Percentiles rank a stretch among this genome's conserved stretches.
These are phyloP conservation scores for Tupiocoris notatus DNA, from an alignment of 2,888 invertebrate genomes.

Conservation along the genomic window DNA sequence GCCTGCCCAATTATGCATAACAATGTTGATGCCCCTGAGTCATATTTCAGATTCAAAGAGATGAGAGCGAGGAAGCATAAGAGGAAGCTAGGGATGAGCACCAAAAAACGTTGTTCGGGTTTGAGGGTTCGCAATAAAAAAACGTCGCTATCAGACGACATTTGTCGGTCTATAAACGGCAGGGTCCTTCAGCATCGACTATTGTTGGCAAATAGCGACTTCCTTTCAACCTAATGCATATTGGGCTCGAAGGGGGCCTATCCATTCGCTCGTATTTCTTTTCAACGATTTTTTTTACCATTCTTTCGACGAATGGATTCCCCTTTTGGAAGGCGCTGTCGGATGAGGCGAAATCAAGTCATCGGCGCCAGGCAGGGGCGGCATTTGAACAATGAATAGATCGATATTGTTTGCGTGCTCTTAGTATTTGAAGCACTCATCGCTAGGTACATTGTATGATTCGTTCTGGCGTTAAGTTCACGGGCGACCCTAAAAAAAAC, in stretches of 20 bases:
- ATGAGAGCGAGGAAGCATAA: conserved; percentile 11
- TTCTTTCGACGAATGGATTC: not conserved
- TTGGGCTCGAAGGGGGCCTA: conserved; percentile 12
- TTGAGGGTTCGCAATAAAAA: conserved; percentile 21
- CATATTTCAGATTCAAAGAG: conserved; percentile 44
- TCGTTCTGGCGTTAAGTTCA: too few species aligned
- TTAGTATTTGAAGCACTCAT: too few species aligned
- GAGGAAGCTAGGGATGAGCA: conserved; percentile 3
- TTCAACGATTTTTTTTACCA: conserved; percentile 33
- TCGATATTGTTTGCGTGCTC: not conserved
- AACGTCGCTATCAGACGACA: conserved; percentile 38
- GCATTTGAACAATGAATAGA: not conserved
- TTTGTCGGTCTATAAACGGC: conserved; percentile 39
- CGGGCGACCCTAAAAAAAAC: too few species aligned
- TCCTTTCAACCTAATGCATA: conserved; percentile 43
- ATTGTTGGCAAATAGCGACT: conserved; percentile 43
- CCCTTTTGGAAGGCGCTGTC: conserved; percentile 9
- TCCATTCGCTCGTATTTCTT: conserved; percentile 38
- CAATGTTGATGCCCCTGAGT: conserved; percentile 46
- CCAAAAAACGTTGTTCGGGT: conserved; percentile 4
- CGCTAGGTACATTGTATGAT: too few species aligned
- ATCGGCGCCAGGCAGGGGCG: not conserved
- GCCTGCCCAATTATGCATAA: conserved; percentile 50
- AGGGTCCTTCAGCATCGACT: conserved; percentile 29
- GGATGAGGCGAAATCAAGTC: not conserved